Evolutionary conservation across 2,113 vertebrate species (phyloP).

Genomic region (Triplophysa siluroides): DNA sequence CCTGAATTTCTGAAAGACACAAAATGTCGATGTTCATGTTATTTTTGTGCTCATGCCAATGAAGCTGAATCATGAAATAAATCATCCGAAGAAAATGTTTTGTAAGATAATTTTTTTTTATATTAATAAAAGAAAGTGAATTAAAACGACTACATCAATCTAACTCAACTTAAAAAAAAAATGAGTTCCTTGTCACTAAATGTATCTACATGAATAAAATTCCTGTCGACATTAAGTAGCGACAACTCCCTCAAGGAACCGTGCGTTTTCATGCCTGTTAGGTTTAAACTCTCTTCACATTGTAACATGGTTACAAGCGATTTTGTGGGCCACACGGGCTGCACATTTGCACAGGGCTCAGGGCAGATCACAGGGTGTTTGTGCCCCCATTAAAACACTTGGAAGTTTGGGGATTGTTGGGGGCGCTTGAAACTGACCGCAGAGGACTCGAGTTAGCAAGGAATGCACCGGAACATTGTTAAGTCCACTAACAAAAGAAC

Average conservation of each 20-base stretch:
- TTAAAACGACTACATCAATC: too few relatives aligned
- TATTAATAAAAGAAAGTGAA: too few relatives aligned
- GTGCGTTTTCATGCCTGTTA: constrained; percentile 40
- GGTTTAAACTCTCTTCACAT: constrained; percentile 44
- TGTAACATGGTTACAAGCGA: constrained; percentile 44
- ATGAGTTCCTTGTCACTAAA: too few relatives aligned
- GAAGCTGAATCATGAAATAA: background rate
- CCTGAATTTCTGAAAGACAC: constrained; percentile 65
- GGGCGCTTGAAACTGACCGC: constrained; percentile 66
- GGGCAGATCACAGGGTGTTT: constrained; percentile 50
- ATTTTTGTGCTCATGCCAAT: background rate
- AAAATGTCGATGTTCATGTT: background rate
- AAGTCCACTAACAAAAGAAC: constrained; percentile 78
- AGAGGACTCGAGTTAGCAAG: constrained; percentile 75
- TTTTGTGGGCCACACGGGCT: constrained; percentile 49
- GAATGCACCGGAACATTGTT: constrained; percentile 82
- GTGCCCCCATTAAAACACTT: constrained; percentile 44
- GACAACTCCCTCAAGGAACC: background rate
- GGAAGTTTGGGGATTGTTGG: constrained; percentile 37
- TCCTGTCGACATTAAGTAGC: too few relatives aligned
- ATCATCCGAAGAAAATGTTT: background rate
- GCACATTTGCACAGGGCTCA: constrained; percentile 44
- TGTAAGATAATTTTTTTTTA: too few relatives aligned
- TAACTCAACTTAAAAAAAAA: too few relatives aligned
- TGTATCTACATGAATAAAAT: too few relatives aligned